phyloP scores from a whole-genome alignment of 35 echinoderm and acorn worm genomes.

The Stichopus chloronotus region DNA sequence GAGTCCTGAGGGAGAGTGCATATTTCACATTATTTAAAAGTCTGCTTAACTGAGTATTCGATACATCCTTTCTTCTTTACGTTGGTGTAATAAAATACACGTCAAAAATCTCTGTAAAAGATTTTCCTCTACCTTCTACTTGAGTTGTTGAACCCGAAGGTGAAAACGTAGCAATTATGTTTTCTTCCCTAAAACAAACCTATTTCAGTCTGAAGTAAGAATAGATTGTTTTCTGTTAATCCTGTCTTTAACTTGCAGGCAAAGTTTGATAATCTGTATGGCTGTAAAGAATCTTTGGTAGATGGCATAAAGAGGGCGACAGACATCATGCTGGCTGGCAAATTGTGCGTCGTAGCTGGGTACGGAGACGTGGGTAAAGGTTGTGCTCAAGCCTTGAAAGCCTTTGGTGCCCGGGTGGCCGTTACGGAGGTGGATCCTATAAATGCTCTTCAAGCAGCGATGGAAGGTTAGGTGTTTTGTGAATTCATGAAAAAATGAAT shows the following conservation, averaged over 20 bases:
- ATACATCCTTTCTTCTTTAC: too few relatives aligned
- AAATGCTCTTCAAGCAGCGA: constrained; percentile 93
- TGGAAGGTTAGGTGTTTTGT: constrained; percentile 79
- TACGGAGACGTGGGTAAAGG: constrained; percentile 99
- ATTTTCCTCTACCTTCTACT: too few relatives aligned
- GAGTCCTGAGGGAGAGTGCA: too few relatives aligned
- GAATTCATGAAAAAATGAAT: too few relatives aligned
- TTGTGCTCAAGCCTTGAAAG: constrained; percentile 90
- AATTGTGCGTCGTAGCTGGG: constrained; percentile 85
- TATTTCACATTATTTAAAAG: too few relatives aligned
- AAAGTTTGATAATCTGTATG: constrained; percentile 99
- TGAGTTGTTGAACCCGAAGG: too few relatives aligned
- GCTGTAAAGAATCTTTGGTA: constrained; percentile 90
- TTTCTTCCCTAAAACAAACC: too few relatives aligned
- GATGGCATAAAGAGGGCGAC: constrained; percentile 98
- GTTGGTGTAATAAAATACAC: too few relatives aligned
- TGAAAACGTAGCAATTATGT: too few relatives aligned
- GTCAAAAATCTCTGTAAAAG: too few relatives aligned
- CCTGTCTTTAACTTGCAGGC: constrained; percentile 58
- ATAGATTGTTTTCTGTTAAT: background rate
- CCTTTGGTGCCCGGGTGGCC: constrained; percentile 89
- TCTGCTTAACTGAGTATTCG: too few relatives aligned
- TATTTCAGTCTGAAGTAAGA: too few relatives aligned
- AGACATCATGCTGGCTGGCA: constrained; percentile 98
- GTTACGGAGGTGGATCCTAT: constrained; percentile 99